Evolutionary conservation across 2,797 vertebrate genomes (phyloP).

Genomic region (Enteromius radiatus): DNA sequence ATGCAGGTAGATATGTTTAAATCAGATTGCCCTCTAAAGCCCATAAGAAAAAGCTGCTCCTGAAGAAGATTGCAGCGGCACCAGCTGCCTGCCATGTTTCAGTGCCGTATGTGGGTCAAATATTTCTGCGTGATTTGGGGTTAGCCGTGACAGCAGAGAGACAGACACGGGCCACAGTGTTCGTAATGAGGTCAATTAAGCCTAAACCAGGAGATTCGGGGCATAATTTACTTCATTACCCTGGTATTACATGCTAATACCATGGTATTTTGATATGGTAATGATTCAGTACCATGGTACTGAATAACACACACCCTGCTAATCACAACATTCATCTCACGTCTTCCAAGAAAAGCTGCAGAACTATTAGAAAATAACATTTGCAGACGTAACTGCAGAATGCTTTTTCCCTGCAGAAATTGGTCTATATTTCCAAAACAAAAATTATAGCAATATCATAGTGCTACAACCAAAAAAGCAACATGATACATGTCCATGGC

Average conservation of each 20-base stretch:
- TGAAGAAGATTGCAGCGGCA: slow-evolving; percentile 35
- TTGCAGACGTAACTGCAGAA: not conserved
- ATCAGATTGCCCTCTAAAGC: slow-evolving; percentile 63
- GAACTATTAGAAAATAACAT: not conserved
- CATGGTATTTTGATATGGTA: slow-evolving; percentile 10
- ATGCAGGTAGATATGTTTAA: slow-evolving; percentile 59
- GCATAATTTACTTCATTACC: slow-evolving; percentile 5
- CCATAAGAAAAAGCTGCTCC: slow-evolving; percentile 61
- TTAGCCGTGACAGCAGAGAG: slow-evolving; percentile 46
- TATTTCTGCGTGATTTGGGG: slow-evolving; percentile 39
- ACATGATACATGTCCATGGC: not conserved
- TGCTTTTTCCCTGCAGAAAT: not conserved
- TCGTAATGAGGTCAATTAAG: slow-evolving; percentile 44
- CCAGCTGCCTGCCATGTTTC: slow-evolving; percentile 57
- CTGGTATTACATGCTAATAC: not conserved
- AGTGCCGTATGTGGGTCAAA: slow-evolving; percentile 62
- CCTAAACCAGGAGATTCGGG: not conserved
- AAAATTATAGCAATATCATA: not conserved
- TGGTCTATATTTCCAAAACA: not conserved
- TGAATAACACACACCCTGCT: slow-evolving; percentile 7
- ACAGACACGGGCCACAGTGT: slow-evolving; percentile 21
- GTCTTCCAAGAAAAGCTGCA: not conserved
- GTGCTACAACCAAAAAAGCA: not conserved
- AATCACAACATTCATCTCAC: not conserved
- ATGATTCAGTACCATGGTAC: not conserved